phyloP scores from a whole-genome alignment of 2,113 vertebrate genomes.

The Chloropsis cyanopogon region DNA sequence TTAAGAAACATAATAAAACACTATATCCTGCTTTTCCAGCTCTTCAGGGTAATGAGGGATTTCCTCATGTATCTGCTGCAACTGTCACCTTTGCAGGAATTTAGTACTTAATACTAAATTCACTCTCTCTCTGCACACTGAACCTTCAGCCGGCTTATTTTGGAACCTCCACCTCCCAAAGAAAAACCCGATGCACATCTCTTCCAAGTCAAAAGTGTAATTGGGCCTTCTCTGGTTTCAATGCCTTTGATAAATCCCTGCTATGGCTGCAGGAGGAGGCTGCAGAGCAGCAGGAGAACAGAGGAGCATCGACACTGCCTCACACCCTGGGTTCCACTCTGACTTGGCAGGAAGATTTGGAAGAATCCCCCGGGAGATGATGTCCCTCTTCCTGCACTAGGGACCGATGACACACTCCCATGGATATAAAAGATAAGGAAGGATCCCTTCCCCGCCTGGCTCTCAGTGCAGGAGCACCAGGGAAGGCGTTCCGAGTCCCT shows the following conservation, averaged over 20 bases:
- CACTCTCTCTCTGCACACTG: neutral
- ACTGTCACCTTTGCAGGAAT: conserved; percentile 24
- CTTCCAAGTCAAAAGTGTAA: neutral
- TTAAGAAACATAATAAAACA: conserved; percentile 45
- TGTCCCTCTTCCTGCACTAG: neutral
- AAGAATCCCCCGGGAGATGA: neutral
- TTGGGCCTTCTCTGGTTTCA: neutral
- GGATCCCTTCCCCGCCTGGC: accelerated
- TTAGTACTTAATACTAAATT: neutral
- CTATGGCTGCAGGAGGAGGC: neutral
- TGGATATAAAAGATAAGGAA: accelerated
- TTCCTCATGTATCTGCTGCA: conserved; percentile 45
- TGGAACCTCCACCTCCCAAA: neutral
- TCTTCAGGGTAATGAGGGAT: conserved; percentile 48
- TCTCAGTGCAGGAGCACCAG: accelerated
- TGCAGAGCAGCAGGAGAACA: neutral
- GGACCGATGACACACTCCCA: accelerated
- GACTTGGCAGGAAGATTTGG: neutral
- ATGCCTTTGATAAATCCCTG: neutral
- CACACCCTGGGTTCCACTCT: neutral
- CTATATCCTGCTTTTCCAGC: conserved; percentile 54
- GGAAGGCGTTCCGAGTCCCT: accelerated
- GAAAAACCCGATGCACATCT: neutral
- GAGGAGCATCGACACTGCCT: neutral
- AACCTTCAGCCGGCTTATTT: neutral